Conservation (phyloP, 2,888 invertebrate genomes). For the Psylliodes chrysocephalus region DNA sequence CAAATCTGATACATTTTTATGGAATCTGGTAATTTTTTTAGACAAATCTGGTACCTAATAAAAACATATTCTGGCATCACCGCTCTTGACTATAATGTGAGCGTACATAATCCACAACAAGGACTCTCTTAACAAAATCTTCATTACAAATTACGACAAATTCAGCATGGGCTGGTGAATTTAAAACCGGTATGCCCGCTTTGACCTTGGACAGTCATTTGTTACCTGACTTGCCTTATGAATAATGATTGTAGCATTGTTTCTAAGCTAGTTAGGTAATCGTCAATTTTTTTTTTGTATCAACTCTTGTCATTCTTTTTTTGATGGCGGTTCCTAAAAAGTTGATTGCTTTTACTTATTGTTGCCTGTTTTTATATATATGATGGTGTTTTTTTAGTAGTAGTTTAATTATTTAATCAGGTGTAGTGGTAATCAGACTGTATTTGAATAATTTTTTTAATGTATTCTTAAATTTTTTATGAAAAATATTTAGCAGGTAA, state of each 20-base stretch:
- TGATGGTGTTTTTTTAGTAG: too few relatives aligned
- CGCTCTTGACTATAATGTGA: not conserved
- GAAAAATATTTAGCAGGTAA: too few relatives aligned
- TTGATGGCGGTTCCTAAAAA: not conserved
- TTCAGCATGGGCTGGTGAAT: not conserved
- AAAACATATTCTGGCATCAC: too few relatives aligned
- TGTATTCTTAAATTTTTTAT: too few relatives aligned
- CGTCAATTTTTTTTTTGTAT: not conserved
- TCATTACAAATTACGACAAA: slow-evolving; percentile 1
- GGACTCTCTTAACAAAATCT: slow-evolving; percentile 5
- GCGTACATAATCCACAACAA: slow-evolving; percentile 6
- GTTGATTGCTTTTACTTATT: slow-evolving; percentile 2
- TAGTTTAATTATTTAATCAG: too few relatives aligned
- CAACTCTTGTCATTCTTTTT: not conserved
- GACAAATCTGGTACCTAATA: too few relatives aligned
- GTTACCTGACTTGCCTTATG: slow-evolving; percentile 41
- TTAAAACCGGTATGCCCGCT: slow-evolving; percentile 20
- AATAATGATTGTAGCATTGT: slow-evolving; percentile 29
- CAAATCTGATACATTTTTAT: too few relatives aligned
- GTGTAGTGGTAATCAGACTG: too few relatives aligned
- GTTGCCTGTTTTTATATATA: not conserved
- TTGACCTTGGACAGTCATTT: slow-evolving; percentile 34
- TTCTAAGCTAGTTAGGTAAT: slow-evolving; percentile 31
- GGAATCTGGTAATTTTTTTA: too few relatives aligned
- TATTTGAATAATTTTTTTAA: not conserved